phyloP scores from a whole-genome alignment of 2,113 vertebrate species.

The Columbina picui region DNA sequence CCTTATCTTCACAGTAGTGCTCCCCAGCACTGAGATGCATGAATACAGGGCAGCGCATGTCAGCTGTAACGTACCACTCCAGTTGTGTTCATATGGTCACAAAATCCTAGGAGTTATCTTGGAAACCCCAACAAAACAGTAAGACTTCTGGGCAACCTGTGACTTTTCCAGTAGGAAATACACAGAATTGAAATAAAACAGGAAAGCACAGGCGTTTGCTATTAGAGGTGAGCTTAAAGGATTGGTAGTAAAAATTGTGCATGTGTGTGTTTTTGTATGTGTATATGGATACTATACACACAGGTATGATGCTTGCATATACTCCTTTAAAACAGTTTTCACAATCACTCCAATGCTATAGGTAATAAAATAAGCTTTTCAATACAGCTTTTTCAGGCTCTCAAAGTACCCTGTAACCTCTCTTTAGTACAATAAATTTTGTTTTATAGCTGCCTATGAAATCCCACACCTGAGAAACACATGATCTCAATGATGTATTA shows the following conservation, averaged over 20 bases:
- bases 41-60: background rate
- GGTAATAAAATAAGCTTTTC: background rate
- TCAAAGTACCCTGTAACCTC: background rate
- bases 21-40: background rate
- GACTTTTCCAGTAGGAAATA: background rate
- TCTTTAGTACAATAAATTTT: background rate
- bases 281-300: background rate
- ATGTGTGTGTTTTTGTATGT: background rate
- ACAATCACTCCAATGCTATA: background rate
- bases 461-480: background rate
- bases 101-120: background rate
- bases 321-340: background rate
- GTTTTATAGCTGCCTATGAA: background rate
- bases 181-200: background rate
- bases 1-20: background rate
- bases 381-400: background rate
- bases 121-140: background rate
- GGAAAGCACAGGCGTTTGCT: background rate
- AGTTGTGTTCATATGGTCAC: background rate
- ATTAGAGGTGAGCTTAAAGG: background rate
- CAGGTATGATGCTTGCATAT: background rate
- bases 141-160: background rate
- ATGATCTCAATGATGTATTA: background rate
- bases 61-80: background rate
- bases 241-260: background rate